Evolutionary conservation across 2,888 invertebrate species (phyloP).

Genomic region (Sclerodermus sp.): DNA sequence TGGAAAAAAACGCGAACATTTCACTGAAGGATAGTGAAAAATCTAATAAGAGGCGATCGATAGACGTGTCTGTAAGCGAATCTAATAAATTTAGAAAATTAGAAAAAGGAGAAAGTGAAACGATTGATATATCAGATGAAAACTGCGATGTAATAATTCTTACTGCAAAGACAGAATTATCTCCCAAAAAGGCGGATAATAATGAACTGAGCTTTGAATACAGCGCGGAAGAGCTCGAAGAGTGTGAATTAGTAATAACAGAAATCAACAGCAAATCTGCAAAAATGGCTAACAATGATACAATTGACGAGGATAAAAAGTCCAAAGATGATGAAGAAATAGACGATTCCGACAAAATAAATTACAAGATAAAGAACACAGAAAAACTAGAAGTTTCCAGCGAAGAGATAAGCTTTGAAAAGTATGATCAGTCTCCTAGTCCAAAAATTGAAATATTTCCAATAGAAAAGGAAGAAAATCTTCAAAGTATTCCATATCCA

Average conservation of each 20-base stretch:
- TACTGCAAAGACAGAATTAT: slow-evolving; percentile 17
- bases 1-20: slow-evolving; percentile 1
- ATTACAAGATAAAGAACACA: slow-evolving; percentile 1
- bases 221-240: slow-evolving; percentile 9
- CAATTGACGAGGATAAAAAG: slow-evolving; percentile 28
- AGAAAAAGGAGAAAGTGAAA: neutral
- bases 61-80: neutral
- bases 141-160: slow-evolving; percentile 24
- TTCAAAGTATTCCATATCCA: neutral
- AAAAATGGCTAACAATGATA: slow-evolving; percentile 26
- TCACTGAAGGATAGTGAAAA: neutral
- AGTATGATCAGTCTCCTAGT: too few relatives aligned
- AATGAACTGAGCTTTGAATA: slow-evolving; percentile 18
- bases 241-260: neutral
- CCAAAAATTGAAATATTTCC: slow-evolving; percentile 42
- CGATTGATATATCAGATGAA: slow-evolving; percentile 25
- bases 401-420: too few relatives aligned
- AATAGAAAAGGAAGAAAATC: slow-evolving; percentile 35
- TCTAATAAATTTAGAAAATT: slow-evolving; percentile 7
- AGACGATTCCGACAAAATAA: slow-evolving; percentile 16
- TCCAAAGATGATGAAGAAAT: slow-evolving; percentile 14
- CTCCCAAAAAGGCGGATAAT: slow-evolving; percentile 23
- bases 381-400: too few relatives aligned
- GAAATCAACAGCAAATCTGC: neutral
- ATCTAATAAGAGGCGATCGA: neutral